phyloP scores from a whole-genome alignment of 2,888 invertebrate species.

The Spatulosminthurus flaviceps region DNA sequence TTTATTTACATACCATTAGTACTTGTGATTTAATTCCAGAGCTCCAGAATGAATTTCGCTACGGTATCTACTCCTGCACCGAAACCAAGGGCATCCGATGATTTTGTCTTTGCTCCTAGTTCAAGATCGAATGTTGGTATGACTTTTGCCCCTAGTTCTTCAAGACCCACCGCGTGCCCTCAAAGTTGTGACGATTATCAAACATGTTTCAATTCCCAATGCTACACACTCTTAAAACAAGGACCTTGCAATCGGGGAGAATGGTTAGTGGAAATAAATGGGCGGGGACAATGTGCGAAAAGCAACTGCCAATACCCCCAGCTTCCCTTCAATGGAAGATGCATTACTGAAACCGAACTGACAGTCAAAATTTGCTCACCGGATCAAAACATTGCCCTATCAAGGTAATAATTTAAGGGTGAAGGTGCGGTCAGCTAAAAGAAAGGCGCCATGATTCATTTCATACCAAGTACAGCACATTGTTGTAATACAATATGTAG shows the following conservation, averaged over 20 bases:
- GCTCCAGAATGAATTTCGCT: too few relatives aligned
- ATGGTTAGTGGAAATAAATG: conserved; percentile 56
- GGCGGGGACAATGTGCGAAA: not conserved
- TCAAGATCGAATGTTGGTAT: not conserved
- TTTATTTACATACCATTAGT: too few relatives aligned
- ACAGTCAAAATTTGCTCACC: not conserved
- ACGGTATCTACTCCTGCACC: not conserved
- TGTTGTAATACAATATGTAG: too few relatives aligned
- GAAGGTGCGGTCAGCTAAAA: too few relatives aligned
- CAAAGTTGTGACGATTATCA: not conserved
- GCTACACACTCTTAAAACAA: conserved; percentile 50
- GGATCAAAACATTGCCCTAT: not conserved
- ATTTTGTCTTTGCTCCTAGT: conserved; percentile 16
- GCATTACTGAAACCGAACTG: not conserved
- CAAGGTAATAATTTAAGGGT: not conserved
- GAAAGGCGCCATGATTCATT: too few relatives aligned
- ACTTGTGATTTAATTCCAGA: too few relatives aligned
- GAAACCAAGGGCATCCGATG: not conserved
- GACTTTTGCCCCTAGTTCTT: not conserved
- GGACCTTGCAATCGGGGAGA: conserved; percentile 50
- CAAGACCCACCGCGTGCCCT: not conserved
- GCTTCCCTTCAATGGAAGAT: conserved; percentile 29
- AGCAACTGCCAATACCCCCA: conserved; percentile 27
- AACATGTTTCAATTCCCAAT: conserved; percentile 44
- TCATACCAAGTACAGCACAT: too few relatives aligned